These are phyloP conservation scores for Gortyna flavago DNA, from an alignment of 2,888 invertebrate species.

Conservation along the genomic window DNA sequence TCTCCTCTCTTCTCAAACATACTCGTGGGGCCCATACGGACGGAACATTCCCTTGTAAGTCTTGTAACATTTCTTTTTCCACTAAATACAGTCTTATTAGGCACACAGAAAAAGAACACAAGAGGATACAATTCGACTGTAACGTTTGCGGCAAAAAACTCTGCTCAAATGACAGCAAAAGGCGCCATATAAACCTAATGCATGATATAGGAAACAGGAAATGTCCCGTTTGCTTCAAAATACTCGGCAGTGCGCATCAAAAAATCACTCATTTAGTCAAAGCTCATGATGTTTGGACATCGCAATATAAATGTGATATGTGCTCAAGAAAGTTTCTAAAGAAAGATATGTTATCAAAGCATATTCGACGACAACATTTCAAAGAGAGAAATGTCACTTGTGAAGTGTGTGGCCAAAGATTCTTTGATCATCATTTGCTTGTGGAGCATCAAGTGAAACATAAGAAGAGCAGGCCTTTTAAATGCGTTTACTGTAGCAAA, in stretches of 20 bases:
- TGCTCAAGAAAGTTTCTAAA: constrained; percentile 37
- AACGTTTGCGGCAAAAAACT: constrained; percentile 45
- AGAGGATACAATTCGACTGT: constrained; percentile 34
- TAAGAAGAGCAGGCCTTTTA: constrained; percentile 52
- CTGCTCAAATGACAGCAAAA: constrained; percentile 11
- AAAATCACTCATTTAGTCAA: constrained; percentile 48
- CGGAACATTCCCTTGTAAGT: constrained; percentile 43
- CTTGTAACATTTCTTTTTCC: constrained; percentile 41
- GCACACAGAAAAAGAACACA: constrained; percentile 35
- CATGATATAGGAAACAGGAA: constrained; percentile 34
- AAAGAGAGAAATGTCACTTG: constrained; percentile 73
- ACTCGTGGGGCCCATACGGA: constrained; percentile 47
- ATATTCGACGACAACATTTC: constrained; percentile 69
- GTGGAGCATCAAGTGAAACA: constrained; percentile 69
- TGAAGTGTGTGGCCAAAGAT: constrained; percentile 71
- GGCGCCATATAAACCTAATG: constrained; percentile 30
- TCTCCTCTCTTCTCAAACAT: constrained; percentile 50
- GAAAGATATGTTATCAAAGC: constrained; percentile 50
- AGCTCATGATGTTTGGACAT: constrained; percentile 35
- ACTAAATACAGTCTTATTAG: constrained; percentile 14
- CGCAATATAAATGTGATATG: constrained; percentile 49
- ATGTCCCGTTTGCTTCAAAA: constrained; percentile 45
- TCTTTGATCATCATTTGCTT: constrained; percentile 65
- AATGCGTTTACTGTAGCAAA: constrained; percentile 57
- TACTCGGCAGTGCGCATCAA: constrained; percentile 40